Percentiles rank a stretch among this genome's conserved stretches.
Conservation (phyloP, 2,113 vertebrate species). For the Petromus typicus region DNA sequence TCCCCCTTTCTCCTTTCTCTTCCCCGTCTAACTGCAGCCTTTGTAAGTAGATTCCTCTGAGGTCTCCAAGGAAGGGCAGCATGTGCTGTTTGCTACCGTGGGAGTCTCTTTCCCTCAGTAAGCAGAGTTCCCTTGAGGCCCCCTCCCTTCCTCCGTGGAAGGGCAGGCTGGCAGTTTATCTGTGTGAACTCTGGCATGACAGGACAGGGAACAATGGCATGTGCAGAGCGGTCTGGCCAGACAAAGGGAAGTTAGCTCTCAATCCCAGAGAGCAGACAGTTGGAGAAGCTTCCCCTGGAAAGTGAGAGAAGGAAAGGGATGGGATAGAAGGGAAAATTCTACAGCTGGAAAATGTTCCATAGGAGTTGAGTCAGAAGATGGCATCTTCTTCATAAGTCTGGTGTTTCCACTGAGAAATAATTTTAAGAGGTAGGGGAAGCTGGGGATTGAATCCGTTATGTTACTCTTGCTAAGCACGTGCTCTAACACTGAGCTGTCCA, state of each 20-base stretch:
- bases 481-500: neutral
- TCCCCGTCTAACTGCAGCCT: neutral
- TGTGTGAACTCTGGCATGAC: slow-evolving; percentile 77
- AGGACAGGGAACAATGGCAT: slow-evolving; percentile 74
- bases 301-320: neutral
- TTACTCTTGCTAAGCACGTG: neutral
- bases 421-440: neutral
- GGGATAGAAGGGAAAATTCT: slow-evolving; percentile 15
- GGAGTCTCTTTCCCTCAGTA: slow-evolving; percentile 79
- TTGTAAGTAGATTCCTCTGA: slow-evolving; percentile 47
- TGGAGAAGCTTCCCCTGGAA: slow-evolving; percentile 57
- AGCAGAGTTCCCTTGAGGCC: slow-evolving; percentile 79
- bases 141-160: slow-evolving; percentile 78
- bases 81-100: slow-evolving; percentile 11
- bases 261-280: slow-evolving; percentile 71
- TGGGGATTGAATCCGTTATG: neutral
- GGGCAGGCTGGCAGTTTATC: slow-evolving; percentile 80
- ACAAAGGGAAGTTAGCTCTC: slow-evolving; percentile 79
- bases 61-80: slow-evolving; percentile 79
- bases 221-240: slow-evolving; percentile 73
- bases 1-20: neutral
- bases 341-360: neutral
- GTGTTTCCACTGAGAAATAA: slow-evolving; percentile 27
- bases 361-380: neutral
- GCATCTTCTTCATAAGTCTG: neutral